Evolutionary conservation across 2,888 invertebrate genomes (phyloP), one percentile per base, ranked within the genome.

Genomic region (Mythimna ferrago): DNA sequence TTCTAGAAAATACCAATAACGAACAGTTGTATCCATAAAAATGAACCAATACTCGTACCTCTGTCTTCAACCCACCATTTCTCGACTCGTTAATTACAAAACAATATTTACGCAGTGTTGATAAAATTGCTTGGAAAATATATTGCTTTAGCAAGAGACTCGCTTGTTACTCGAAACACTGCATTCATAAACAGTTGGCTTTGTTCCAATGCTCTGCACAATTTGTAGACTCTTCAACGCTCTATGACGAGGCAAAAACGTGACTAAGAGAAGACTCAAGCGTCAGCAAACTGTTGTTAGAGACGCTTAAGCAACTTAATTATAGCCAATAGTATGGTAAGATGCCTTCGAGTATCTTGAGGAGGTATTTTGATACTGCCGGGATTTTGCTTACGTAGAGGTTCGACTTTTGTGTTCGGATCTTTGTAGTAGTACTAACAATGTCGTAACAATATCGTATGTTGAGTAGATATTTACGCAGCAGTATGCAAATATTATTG

Each of bases 161-260:
- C 83, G 87, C 91, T 94, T 92, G 94, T 94, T 94, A 94, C 90
- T 84, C 83, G 88, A 88, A 89, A 89, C 91, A 91, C 92, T 93
- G 93, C 92, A 93, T 94, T 91, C 90, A 91, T 93, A 93, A 94
- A 93, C 91, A 90, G 90, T 92, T 95, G 95, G 95, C 94, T 76
- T 41, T 78, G 80, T 83, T 92, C 94, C 95, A 95, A 88, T 89
- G 86, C 80, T 83, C 88, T 91, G 91, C 90, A 91, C 90, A 92
- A 92, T 92, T 91, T 93, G 90, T 92, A 92, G 91, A 89, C 91
- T 90, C 90, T 90, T 89, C 86, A 84, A 83, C 89, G 86, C 87
- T 83, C 83, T 90, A 89, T 92, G 93, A 93, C 91, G 89, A 87
- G 74, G 90, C 91, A 89, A 89, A 92, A 93, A 94, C 94, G 93